phyloP scores from a whole-genome alignment of 2,888 invertebrate genomes.

The Dione vanillae region DNA sequence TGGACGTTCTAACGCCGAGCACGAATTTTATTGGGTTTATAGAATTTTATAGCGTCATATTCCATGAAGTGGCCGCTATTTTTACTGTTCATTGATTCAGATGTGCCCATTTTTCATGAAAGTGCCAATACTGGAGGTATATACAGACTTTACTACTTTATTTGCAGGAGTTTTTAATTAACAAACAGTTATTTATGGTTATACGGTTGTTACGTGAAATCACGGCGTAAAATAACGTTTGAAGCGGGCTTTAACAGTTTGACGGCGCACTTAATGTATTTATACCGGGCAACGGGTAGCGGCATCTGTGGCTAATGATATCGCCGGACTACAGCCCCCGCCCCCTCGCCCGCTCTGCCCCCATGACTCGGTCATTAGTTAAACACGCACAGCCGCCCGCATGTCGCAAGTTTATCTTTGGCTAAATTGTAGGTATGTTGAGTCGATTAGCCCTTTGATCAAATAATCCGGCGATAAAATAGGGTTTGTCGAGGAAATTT shows the following conservation, averaged over 20 bases:
- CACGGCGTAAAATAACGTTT: constrained; percentile 60
- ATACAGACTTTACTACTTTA: constrained; percentile 32
- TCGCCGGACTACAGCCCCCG: constrained; percentile 66
- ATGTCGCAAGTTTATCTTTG: constrained; percentile 84
- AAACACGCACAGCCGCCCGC: constrained; percentile 83
- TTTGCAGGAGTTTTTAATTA: constrained; percentile 24
- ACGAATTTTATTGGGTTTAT: constrained; percentile 84
- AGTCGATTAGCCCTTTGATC: constrained; percentile 84
- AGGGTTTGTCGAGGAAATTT: constrained; percentile 77
- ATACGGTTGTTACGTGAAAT: constrained; percentile 43
- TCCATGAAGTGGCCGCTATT: constrained; percentile 78
- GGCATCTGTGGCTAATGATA: constrained; percentile 84
- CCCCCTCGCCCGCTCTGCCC: constrained; percentile 56
- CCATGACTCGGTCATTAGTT: constrained; percentile 83
- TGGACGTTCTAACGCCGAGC: constrained; percentile 81
- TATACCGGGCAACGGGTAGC: constrained; percentile 77
- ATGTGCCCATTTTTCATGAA: constrained; percentile 60
- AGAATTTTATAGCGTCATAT: constrained; percentile 82
- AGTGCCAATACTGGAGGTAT: constrained; percentile 54
- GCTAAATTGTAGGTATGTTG: constrained; percentile 81
- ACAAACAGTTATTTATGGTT: constrained; percentile 22
- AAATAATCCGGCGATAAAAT: constrained; percentile 82
- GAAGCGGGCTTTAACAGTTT: constrained; percentile 77
- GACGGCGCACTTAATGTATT: constrained; percentile 82
- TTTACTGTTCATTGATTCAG: constrained; percentile 81